Evolutionary conservation across 2,888 invertebrate genomes (phyloP), one percentile per base, ranked within the genome.

Genomic region (Eurytoma californica): DNA sequence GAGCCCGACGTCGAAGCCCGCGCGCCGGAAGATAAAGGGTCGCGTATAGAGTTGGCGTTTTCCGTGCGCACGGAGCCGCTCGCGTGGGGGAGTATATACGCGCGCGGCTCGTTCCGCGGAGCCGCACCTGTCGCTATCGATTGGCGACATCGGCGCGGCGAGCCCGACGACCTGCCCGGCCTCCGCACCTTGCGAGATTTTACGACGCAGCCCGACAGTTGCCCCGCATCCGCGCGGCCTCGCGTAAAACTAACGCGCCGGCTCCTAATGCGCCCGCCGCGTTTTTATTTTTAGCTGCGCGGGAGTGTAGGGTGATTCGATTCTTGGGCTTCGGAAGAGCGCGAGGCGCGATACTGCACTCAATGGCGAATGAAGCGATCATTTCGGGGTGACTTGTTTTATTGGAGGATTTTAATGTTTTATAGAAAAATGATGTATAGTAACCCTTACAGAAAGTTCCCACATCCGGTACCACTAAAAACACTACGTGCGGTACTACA

Each of bases 41-140:
- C 14, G 53, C 14, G 3, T 53, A 53, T 53, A 16, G 18, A 9
- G 49, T 49, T 3, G 14, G 14, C 49, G 61, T 39, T 55, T 57
- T n/a, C 28, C 5, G 58, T 13, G 24, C 39, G 39, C 39, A 1
- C 7, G 39, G 4, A 39, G n/a, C n/a, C 7, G 7, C 39, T 39
- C 39, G 39, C 24, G 39, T 9, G 39, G 39, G 9, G 39, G 39
- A 39, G 39, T 4, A n/a, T 30, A 9, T 3, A 18, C 68, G 55
- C 68, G 49, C 49, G 16, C 13, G 61, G 57, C 24, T n/a, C 13
- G 61, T n/a, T 57, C 61, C 58, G 18, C 39, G 61, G 20, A 53
- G 51, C 72, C 65, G 63, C 63, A 72, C 72, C 72, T 72, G 72
- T 53, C 49, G 55, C 57, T 73, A 66, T 73, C 72, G 72, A 73